phyloP scores from a whole-genome alignment of 2,113 vertebrate genomes.

The Nerophis ophidion region DNA sequence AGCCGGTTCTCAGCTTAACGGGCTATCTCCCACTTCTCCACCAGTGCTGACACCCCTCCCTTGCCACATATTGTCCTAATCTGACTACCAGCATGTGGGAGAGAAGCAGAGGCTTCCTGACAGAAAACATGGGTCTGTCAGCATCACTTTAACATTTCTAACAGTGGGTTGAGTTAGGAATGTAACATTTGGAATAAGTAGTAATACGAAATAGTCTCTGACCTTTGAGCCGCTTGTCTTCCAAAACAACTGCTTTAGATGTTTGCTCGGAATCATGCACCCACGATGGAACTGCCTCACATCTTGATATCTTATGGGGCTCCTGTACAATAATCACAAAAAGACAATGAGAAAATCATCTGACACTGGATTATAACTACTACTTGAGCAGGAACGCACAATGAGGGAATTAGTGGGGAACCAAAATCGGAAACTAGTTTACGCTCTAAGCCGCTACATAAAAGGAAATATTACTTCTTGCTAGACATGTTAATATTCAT shows the following conservation, averaged over 20 bases:
- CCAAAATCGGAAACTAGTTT: background rate
- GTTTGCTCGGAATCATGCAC: constrained; percentile 33
- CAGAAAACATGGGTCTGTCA: constrained; percentile 35
- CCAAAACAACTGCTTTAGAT: constrained; percentile 36
- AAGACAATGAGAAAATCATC: constrained; percentile 3
- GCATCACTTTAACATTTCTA: background rate
- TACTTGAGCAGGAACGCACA: background rate
- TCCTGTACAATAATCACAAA: constrained; percentile 48
- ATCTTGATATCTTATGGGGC: constrained; percentile 30
- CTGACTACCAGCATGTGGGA: constrained; percentile 47
- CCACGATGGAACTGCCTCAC: constrained; percentile 45
- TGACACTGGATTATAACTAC: background rate
- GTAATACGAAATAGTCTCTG: constrained; percentile 22
- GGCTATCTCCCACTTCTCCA: constrained; percentile 49
- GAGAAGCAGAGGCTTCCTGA: constrained; percentile 19
- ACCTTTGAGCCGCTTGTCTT: constrained; percentile 63
- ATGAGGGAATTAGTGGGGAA: background rate
- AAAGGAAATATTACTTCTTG: background rate
- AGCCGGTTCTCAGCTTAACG: constrained; percentile 66
- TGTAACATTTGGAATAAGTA: constrained; percentile 1
- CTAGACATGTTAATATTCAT: background rate
- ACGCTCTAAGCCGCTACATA: background rate
- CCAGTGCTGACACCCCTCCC: constrained; percentile 13
- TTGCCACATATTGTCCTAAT: constrained; percentile 51
- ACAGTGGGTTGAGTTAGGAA: background rate